Base-by-base conservation (phyloP, 2,888 invertebrate species). In the Scaptomyza flava region DNA sequence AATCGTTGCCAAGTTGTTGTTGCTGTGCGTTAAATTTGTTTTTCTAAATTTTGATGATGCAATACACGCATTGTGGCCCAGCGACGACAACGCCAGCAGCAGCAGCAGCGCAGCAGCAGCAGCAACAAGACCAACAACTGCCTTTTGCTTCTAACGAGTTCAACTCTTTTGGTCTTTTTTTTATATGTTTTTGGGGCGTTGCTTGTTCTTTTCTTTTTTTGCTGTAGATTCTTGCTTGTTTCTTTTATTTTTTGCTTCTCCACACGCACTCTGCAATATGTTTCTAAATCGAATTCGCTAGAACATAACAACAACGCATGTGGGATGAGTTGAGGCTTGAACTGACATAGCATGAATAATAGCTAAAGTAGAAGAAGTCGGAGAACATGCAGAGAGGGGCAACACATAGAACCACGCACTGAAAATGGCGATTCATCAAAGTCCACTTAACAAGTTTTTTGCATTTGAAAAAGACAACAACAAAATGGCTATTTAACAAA, bases 371-470 rank as follows among this genome's bases (percentile, higher is more conserved):
- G 62, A 52, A 51, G 6, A 58, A 54, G 23, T 53, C 2, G 38
- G 3, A 38, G 14, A n/a, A 7, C 7, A 38, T 38, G 14, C 14
- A 7, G 27, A 20, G 41, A 38, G 23, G 33, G 58, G 36, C 5
- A 45, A 38, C 20, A 61, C 23, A 33, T 30, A 63, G 52, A 63
- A n/a, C 65, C 63, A 73, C 66, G 72, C 72, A 76, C 80, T 72
- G 64, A 74, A 87, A 81, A 79, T 84, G 87, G 81, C 85, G 70
- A 85, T 85, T 87, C 89, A 85, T 89, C 89, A 89, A 84, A 88
- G 87, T 87, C 87, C 81, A 72, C 73, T 69, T 79, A 89, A 87
- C 89, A 87, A 83, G 81, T 81, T 74, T 83, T 82, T 87, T 83
- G 88, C 79, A 85, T 87, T 83, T 86, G 51, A 73, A 77, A 71